A percentile compares a stretch with the other conserved stretches of the same genome.
phyloP scores from a whole-genome alignment of 2,113 vertebrate genomes.

The Corythornis madagascariensis region DNA sequence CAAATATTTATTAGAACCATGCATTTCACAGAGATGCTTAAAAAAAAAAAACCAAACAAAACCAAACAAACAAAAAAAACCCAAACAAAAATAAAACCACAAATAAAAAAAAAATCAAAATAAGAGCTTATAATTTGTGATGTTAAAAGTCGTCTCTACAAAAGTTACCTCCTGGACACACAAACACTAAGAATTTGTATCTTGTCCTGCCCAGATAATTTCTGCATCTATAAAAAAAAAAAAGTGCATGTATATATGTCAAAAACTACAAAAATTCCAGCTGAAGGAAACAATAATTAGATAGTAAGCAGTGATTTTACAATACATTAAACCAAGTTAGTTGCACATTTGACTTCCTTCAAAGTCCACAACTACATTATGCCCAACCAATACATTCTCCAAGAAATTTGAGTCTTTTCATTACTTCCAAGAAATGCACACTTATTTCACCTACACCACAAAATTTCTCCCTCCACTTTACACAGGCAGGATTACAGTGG shows the following conservation, averaged over 20 bases:
- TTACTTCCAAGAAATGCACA: background rate
- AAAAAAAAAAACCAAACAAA: background rate
- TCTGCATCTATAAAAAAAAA: background rate
- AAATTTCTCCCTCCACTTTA: background rate
- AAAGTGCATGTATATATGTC: background rate
- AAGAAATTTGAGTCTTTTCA: background rate
- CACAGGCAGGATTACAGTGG: background rate
- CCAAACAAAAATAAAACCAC: no score
- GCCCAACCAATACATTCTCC: background rate
- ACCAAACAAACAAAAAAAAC: no score
- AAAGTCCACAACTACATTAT: background rate
- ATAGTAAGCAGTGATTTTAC: background rate
- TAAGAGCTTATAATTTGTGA: background rate
- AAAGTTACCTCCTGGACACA: background rate
- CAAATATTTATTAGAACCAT: background rate
- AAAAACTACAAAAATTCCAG: background rate
- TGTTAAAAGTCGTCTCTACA: background rate
- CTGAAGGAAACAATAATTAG: background rate
- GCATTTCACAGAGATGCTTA: background rate
- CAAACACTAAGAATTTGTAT: background rate
- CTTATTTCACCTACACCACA: background rate
- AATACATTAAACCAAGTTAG: background rate
- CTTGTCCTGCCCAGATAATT: background rate
- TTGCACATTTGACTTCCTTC: background rate
- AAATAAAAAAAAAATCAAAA: background rate